Base-by-base conservation (phyloP, 2,888 invertebrate genomes). In the Drosophila paranaensis region DNA sequence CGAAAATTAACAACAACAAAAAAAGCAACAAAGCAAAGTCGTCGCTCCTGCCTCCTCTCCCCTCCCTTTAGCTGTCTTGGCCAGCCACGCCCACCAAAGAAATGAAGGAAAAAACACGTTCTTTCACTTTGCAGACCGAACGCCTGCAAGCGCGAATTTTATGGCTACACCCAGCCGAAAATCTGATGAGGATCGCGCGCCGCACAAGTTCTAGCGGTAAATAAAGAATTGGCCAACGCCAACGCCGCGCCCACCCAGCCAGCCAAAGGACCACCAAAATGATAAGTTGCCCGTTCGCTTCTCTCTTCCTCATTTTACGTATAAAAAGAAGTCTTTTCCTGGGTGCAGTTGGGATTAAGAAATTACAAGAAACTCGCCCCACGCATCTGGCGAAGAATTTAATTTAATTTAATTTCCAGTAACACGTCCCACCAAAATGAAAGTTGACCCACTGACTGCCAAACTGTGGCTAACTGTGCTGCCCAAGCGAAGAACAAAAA, bases 111-210 rank as follows among this genome's bases (percentile, higher is more conserved):
- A 20, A 57, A 85, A 88, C 90, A 70, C 53, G 89, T 90, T 90
- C 81, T 83, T 88, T 88, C 76, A 82, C 75, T 80, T 79, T 79
- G 35, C 20, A 39, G 39, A 27, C 39, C 69, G 65, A 50, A 50
- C 48, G 81, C 74, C 79, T 78, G 75, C 81, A 80, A 89, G 90
- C 89, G 90, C 87, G 90, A 90, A 90, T 90, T 88, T 90, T 81
- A 84, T 86, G 90, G 90, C 56, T 82, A 90, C 91, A 90, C 91
- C 91, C 87, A 83, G 73, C 75, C 73, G 51, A 71, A 74, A 58
- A 60, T 61, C 69, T 56, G 76, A 79, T 79, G 89, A 87, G 88
- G 72, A 84, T 89, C 84, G 71, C 73, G 48, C 45, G 65, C 33
- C 58, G 51, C 64, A 48, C 57, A 74, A 69, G 70, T 79, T 84